A percentile compares a stretch with the other conserved stretches of the same genome.
Conservation (phyloP, 2,888 invertebrate genomes). For the Drosophila anceps region DNA sequence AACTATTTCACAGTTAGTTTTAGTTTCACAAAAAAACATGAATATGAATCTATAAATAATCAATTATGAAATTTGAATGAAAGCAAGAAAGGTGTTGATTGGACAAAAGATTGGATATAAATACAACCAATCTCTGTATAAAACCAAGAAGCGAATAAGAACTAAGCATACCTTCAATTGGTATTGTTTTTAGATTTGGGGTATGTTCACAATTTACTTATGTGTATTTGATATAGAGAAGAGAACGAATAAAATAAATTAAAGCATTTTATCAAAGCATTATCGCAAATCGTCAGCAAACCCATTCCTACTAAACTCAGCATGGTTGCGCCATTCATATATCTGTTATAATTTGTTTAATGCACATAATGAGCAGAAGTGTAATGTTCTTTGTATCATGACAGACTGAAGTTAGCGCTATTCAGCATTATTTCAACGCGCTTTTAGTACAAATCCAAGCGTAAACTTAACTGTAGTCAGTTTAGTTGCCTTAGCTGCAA, state of each 20-base stretch:
- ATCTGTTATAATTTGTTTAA: background rate
- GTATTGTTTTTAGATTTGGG: too few species aligned
- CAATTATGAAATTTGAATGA: background rate
- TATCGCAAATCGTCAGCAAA: background rate
- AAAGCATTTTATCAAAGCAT: background rate
- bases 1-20: background rate
- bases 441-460: slow-evolving; percentile 1
- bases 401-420: background rate
- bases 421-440: slow-evolving; percentile 5
- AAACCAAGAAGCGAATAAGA: too few species aligned
- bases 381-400: background rate
- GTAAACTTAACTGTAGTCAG: slow-evolving; percentile 13
- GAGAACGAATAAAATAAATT: too few species aligned
- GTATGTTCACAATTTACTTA: too few species aligned
- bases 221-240: too few species aligned
- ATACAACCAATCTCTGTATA: too few species aligned
- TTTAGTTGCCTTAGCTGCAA: slow-evolving; percentile 6
- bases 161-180: too few species aligned
- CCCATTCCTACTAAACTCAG: background rate
- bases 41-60: background rate
- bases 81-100: too few species aligned
- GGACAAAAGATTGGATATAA: too few species aligned
- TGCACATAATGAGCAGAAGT: background rate
- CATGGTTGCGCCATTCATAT: background rate
- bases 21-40: background rate